These are phyloP conservation scores for Herminia tarsipennalis DNA, from an alignment of 2,888 invertebrate genomes.

Conservation along the genomic window DNA sequence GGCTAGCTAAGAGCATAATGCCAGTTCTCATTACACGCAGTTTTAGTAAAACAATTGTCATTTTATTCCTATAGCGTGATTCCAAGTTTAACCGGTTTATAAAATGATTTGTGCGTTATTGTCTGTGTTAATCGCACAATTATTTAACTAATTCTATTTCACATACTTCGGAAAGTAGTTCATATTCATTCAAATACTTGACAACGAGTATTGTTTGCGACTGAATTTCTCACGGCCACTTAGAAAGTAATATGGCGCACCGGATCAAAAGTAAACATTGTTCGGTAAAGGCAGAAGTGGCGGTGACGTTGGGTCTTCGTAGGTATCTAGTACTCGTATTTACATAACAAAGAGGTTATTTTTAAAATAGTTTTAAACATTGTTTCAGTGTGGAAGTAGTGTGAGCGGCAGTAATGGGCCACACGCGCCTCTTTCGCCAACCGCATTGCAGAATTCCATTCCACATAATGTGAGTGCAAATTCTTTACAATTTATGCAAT, in stretches of 20 bases:
- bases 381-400: slow-evolving; percentile 76
- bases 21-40: slow-evolving; percentile 39
- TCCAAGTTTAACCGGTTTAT: neutral
- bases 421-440: slow-evolving; percentile 81
- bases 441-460: slow-evolving; percentile 78
- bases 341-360: slow-evolving; percentile 44
- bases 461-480: slow-evolving; percentile 76
- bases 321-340: slow-evolving; percentile 38
- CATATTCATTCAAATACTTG: slow-evolving; percentile 27
- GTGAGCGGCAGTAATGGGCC: slow-evolving; percentile 80
- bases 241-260: slow-evolving; percentile 53
- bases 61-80: slow-evolving; percentile 21
- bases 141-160: slow-evolving; percentile 23
- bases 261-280: slow-evolving; percentile 50
- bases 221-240: slow-evolving; percentile 50
- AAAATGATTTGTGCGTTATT: slow-evolving; percentile 49
- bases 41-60: slow-evolving; percentile 43
- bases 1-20: slow-evolving; percentile 31
- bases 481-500: slow-evolving; percentile 28
- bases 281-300: slow-evolving; percentile 45
- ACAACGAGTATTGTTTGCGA: slow-evolving; percentile 25
- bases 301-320: slow-evolving; percentile 21
- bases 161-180: slow-evolving; percentile 36
- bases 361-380: slow-evolving; percentile 55
- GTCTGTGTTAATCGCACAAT: slow-evolving; percentile 33